Conservation (phyloP, 2,888 invertebrate genomes). For the Agrotis puta region DNA sequence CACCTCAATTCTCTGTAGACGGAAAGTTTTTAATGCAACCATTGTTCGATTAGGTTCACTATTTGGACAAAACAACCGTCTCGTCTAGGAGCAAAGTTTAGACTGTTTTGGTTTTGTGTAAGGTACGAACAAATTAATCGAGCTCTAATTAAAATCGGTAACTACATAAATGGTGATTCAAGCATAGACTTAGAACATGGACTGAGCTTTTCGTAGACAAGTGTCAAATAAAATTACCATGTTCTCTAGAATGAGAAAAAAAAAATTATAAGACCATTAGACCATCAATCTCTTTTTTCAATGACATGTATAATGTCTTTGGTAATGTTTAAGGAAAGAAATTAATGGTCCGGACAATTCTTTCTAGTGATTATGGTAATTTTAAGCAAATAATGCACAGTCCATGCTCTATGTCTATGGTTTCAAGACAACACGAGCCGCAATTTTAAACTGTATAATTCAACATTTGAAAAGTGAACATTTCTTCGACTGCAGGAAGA, state of each 20-base stretch:
- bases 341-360: too few species aligned
- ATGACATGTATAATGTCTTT: too few species aligned
- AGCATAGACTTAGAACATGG: too few species aligned
- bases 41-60: conserved; percentile 45
- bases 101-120: conserved; percentile 14
- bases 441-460: conserved; percentile 8
- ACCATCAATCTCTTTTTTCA: too few species aligned
- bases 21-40: conserved; percentile 36
- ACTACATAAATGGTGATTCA: not conserved
- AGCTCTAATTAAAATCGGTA: conserved; percentile 12
- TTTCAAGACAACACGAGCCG: not conserved
- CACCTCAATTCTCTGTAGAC: conserved; percentile 48
- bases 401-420: too few species aligned
- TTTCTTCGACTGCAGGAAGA: conserved; percentile 21
- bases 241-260: too few species aligned
- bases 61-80: conserved; percentile 35
- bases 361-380: too few species aligned
- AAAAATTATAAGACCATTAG: too few species aligned
- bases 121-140: conserved; percentile 8
- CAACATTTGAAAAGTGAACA: conserved; percentile 21
- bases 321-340: too few species aligned
- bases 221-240: too few species aligned
- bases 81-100: conserved; percentile 21
- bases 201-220: too few species aligned
- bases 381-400: too few species aligned